These are phyloP conservation scores for Gopherus evgoodei DNA, from an alignment of 2,113 vertebrate species.

Conservation along the genomic window DNA sequence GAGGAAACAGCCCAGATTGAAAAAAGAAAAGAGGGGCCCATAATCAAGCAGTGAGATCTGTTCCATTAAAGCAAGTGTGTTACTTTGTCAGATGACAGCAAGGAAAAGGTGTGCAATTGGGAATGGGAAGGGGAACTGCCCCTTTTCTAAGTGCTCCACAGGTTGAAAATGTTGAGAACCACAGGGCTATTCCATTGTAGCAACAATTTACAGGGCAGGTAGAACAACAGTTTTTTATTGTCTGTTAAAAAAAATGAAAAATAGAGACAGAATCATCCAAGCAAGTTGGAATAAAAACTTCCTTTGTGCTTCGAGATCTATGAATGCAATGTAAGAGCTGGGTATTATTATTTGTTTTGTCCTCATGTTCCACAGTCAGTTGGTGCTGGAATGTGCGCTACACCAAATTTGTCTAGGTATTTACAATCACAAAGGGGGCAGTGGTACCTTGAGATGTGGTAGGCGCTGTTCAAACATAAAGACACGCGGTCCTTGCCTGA, in stretches of 20 bases:
- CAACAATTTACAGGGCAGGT: not conserved
- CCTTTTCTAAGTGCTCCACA: too few relatives aligned
- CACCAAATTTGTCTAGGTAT: not conserved
- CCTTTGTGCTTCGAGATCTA: not conserved
- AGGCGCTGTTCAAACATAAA: not conserved
- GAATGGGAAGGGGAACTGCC: not conserved
- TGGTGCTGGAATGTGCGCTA: not conserved
- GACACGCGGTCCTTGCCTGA: not conserved
- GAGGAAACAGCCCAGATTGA: not conserved
- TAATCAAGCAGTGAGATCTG: not conserved
- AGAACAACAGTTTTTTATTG: not conserved
- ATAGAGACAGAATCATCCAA: not conserved
- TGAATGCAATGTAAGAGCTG: not conserved
- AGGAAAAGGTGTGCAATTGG: not conserved
- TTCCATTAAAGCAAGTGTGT: accelerated
- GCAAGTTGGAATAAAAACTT: not conserved
- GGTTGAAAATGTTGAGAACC: too few relatives aligned
- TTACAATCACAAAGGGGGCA: not conserved
- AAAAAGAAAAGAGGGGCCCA: accelerated
- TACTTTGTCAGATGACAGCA: not conserved
- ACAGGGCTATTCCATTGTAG: too few relatives aligned
- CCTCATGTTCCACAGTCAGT: not conserved
- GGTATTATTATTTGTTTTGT: not conserved
- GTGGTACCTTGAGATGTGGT: not conserved
- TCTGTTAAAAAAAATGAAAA: not conserved